These are phyloP conservation scores for Eulemur mongoz DNA, from an alignment of 2,797 vertebrate species.

Conservation along the genomic window DNA sequence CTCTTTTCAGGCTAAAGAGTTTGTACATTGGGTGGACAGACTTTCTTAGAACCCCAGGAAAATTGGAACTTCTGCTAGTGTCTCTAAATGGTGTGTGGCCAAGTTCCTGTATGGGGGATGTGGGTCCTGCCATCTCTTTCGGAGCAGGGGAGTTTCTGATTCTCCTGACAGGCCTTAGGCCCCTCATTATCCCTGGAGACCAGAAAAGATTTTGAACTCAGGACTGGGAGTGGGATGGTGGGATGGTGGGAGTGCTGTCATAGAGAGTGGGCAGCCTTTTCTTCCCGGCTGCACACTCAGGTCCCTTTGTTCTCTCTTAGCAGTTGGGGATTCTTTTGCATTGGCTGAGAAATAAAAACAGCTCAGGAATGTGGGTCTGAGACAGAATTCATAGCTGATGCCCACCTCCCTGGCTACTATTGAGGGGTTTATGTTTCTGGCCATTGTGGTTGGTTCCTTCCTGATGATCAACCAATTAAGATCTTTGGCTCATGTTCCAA, in stretches of 20 bases:
- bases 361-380: background rate
- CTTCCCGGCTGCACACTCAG: background rate
- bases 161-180: background rate
- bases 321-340: background rate
- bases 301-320: background rate
- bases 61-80: background rate
- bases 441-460: background rate
- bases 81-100: background rate
- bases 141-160: background rate
- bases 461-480: background rate
- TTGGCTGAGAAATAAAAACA: background rate
- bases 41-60: background rate
- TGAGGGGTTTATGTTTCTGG: background rate
- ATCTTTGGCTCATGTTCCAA: background rate
- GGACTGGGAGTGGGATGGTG: background rate
- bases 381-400: background rate
- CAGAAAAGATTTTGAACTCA: background rate
- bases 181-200: background rate
- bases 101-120: background rate
- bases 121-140: background rate
- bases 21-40: background rate
- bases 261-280: background rate
- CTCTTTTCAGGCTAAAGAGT: background rate
- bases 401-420: fast-evolving
- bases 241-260: background rate